Evolutionary conservation across 2,888 invertebrate species (phyloP).

Genomic region (Tigriopus californicus): DNA sequence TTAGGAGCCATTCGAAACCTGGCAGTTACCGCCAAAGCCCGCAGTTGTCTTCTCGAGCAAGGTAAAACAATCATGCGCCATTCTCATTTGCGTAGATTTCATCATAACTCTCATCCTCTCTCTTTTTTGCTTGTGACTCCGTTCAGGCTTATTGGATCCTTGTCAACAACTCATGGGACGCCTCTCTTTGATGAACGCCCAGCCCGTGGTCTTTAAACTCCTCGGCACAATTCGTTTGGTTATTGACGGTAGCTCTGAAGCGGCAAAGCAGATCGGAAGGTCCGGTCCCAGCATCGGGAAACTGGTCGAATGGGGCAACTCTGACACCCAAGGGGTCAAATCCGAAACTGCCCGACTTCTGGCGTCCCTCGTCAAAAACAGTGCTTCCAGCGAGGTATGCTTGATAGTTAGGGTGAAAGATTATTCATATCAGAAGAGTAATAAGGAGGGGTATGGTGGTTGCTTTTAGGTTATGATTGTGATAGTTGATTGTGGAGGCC

Average conservation of each 20-base stretch:
- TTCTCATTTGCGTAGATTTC: no score
- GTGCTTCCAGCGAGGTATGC: neutral
- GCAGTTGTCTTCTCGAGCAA: neutral
- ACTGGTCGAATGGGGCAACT: neutral
- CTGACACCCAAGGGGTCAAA: neutral
- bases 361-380: conserved; percentile 3
- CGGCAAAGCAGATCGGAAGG: neutral
- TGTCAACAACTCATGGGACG: neutral
- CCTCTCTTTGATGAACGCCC: neutral
- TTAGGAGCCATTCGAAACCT: conserved; percentile 8
- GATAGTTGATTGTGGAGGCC: conserved; percentile 2
- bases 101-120: no score
- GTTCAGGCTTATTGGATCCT: neutral
- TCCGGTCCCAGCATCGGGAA: neutral
- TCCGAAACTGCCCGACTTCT: conserved; percentile 2
- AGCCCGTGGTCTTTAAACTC: conserved; percentile 6
- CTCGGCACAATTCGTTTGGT: neutral
- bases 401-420: no score
- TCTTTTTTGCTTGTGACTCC: no score
- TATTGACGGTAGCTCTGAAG: neutral
- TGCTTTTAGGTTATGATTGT: neutral
- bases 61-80: no score
- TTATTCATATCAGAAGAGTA: no score
- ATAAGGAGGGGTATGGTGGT: no score
- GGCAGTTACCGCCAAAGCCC: neutral